phyloP scores from a whole-genome alignment of 2,797 vertebrate genomes.

The Sebastes hopkinsi region DNA sequence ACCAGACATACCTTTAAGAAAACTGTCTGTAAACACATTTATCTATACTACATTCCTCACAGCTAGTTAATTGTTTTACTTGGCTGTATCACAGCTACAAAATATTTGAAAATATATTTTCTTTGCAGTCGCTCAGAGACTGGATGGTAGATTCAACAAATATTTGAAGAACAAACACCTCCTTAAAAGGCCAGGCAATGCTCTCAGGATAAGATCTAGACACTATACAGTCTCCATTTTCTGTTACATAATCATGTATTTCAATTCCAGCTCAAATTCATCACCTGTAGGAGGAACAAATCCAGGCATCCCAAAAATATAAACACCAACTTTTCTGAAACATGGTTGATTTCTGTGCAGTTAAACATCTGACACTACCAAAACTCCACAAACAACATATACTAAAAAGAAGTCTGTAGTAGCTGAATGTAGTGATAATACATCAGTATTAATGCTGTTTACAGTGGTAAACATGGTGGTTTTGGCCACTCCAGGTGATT shows the following conservation, averaged over 20 bases:
- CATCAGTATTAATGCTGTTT: not conserved
- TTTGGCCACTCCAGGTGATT: conserved; percentile 9
- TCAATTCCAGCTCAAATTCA: not conserved
- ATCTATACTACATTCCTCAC: conserved; percentile 24
- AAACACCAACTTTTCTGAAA: not conserved
- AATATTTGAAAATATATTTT: not conserved
- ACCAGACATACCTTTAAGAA: conserved; percentile 50
- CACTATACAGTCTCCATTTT: not conserved
- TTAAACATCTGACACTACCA: not conserved
- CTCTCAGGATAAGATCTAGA: not conserved
- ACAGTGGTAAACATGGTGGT: not conserved
- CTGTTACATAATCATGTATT: not conserved
- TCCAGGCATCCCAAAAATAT: not conserved
- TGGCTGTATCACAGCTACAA: not conserved
- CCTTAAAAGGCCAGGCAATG: not conserved
- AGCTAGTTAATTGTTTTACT: conserved; percentile 5
- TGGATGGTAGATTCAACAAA: conserved; percentile 4
- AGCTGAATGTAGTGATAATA: not conserved
- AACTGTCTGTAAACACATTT: conserved; percentile 31
- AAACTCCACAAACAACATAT: not conserved
- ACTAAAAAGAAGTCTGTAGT: not conserved
- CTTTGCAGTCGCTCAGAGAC: not conserved
- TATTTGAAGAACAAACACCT: not conserved
- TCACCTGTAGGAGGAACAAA: not conserved
- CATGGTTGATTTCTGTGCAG: not conserved